Evolutionary conservation across 2,113 vertebrate species (phyloP), one percentile per base, ranked within the genome.

Genomic region (Siniperca knerii): DNA sequence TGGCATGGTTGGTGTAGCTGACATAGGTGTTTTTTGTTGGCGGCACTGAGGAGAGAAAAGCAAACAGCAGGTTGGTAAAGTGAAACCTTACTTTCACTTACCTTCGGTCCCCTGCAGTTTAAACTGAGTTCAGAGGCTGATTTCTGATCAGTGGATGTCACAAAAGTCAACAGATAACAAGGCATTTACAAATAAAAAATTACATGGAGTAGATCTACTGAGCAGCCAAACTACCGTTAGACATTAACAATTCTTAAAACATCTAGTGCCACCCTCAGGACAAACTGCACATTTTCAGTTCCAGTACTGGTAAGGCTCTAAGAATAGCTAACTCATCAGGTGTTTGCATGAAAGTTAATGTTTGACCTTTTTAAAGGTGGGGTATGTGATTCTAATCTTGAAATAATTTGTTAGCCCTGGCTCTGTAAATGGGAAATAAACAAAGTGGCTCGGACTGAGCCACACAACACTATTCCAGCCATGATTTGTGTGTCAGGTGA

Each of bases 1-100:
- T 97, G 93, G 97, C 95, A 87, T 99, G 98, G 95, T 99, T 99
- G 91, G 97, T 98, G 93, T 99, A 99, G 96, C 96, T 99, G 95
- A 99, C 97, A 83, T 98, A 99, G 81, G 97, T 98, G 50, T 97
- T 98, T 96, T 99, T 99, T 77, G 96, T 96, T 85, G 97, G 96
- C 12, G 97, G 97, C 83, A 97, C 98, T 99, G 95, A 76, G 91
- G 68, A 73, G 44, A 85, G 25, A 46, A 90, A 44, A 83, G 46
- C 70, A 75, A 82, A 62, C n/a, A 62, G 44, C 6, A 46, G 25
- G n/a, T 65, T 52, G 9, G 52, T 64, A 9, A 37, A 76, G 21
- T n/a, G 8, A 55, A 16, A 13, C 21, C 4, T 44, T 46, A 13
- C 44, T 74, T 37, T 25, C 11, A 10, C 23, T n/a, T 21, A 21